phyloP scores from a whole-genome alignment of 2,113 vertebrate genomes.

The Pollachius pollachius region DNA sequence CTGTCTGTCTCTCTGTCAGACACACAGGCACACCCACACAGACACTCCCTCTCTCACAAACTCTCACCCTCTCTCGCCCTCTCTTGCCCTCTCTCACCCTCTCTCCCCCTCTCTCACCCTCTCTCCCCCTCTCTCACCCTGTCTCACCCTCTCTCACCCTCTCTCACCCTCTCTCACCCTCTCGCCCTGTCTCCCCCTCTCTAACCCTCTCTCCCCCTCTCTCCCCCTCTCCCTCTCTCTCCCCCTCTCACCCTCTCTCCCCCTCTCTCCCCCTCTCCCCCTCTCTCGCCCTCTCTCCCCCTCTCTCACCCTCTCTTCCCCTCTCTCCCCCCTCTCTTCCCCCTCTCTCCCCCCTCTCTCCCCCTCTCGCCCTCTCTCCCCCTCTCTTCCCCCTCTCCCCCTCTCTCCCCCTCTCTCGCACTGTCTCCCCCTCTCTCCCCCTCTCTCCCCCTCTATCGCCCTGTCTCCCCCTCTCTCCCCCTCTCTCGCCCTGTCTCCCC shows the following conservation, averaged over 20 bases:
- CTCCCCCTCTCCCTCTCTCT: not conserved
- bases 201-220: conserved; percentile 46
- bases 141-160: conserved; percentile 37
- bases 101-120: not conserved
- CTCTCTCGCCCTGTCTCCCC: not conserved
- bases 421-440: not conserved
- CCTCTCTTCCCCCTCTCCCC: conserved; percentile 41
- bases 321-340: conserved; percentile 36
- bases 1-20: not conserved
- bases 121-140: not conserved
- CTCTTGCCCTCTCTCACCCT: not conserved
- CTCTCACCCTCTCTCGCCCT: not conserved
- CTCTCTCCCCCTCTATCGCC: not conserved
- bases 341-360: conserved; percentile 38
- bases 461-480: not conserved
- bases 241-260: not conserved
- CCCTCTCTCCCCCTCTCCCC: not conserved
- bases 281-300: conserved; percentile 10
- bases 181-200: conserved; percentile 20
- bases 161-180: conserved; percentile 39
- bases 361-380: not conserved
- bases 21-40: no score
- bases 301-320: conserved; percentile 41
- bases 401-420: not conserved
- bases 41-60: not conserved